Evolutionary conservation across 2,888 invertebrate genomes (phyloP), one percentile per base, ranked within the genome.

Genomic region (Germaria angustata): DNA sequence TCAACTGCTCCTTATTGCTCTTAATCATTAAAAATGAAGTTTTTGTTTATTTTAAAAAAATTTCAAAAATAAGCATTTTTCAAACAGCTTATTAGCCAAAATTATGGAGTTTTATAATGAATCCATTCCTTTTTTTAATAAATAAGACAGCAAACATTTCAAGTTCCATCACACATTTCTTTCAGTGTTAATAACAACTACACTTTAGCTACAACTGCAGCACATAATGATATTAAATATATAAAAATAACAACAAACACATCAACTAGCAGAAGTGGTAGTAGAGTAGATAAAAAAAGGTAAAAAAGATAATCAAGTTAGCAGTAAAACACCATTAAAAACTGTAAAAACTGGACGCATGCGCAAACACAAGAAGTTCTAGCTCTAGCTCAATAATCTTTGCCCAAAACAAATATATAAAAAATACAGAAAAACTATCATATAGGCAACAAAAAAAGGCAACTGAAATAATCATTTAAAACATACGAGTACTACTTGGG

Each of bases 341-440:
- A 88, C 89, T 88, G 88, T 88, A 89, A 88, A 88, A 89, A 89
- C 88, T 89, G 89, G 89, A 89, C 89, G 89, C 89, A 89, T 88
- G 88, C 88, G 87, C 88, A 87, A 85, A 85, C 85, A 86, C 84
- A 84, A 49, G 51, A 71, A 59, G 51, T 73, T 63, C 24, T 65
- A 65, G 15, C 39, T 49, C 22, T 11, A 15, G 63, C 63, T 75
- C 15, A 61, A 24, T 55, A 22, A 39, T 61, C 32, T 34, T 59
- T 32, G 24, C 6, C 28, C 66, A 53, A 41, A 53, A 68, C 5
- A 41, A 22, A n/a, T 24, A 32, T 36, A 69, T 15, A 8, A 20
- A 34, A 34, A 22, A 15, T 65, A 36, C 1, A 20, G 22, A 34
- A 22, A 15, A 75, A 36, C 1, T 17, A 11, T 7, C 6, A 28